A percentile compares a stretch with the other conserved stretches of the same genome.
phyloP scores from a whole-genome alignment of 2,888 invertebrate species.

The Leucoptera coffeella region DNA sequence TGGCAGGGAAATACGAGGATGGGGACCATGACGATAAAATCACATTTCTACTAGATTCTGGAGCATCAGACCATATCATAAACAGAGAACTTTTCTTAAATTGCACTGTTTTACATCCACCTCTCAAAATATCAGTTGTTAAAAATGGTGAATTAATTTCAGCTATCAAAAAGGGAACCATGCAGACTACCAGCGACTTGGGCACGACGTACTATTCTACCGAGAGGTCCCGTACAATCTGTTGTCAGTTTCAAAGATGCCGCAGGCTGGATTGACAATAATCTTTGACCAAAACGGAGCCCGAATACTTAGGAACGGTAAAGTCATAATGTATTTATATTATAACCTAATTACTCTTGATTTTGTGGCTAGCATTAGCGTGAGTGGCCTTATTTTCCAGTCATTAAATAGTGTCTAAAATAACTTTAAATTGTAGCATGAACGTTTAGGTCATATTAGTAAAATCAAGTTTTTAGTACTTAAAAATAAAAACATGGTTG shows the following conservation, averaged over 20 bases:
- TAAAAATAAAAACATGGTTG: too few relatives aligned
- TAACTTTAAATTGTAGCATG: conserved; percentile 11
- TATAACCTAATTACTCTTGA: neutral
- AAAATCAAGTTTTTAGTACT: conserved; percentile 9
- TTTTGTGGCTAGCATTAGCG: conserved; percentile 1
- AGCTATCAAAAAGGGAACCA: conserved; percentile 12
- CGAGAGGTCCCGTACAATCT: conserved; percentile 13
- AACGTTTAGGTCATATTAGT: conserved; percentile 12
- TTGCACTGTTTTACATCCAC: too few relatives aligned
- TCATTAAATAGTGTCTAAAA: conserved; percentile 7
- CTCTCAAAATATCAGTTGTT: conserved; percentile 13
- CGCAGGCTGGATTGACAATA: conserved; percentile 7
- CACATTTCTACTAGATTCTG: too few relatives aligned
- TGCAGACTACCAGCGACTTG: conserved; percentile 11
- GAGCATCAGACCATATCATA: too few relatives aligned
- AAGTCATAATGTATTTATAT: neutral
- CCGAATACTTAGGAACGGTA: conserved; percentile 4
- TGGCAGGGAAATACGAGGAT: too few relatives aligned
- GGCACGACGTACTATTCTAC: conserved; percentile 11
- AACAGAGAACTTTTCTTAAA: too few relatives aligned
- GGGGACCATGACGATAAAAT: too few relatives aligned
- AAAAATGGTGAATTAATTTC: conserved; percentile 11
- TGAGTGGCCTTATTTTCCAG: conserved; percentile 6
- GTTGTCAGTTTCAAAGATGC: conserved; percentile 3
- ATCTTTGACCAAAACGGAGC: conserved; percentile 12